A percentile compares a stretch with the other conserved stretches of the same genome.
Conservation (phyloP, 2,797 vertebrate genomes). For the Nasua narica region DNA sequence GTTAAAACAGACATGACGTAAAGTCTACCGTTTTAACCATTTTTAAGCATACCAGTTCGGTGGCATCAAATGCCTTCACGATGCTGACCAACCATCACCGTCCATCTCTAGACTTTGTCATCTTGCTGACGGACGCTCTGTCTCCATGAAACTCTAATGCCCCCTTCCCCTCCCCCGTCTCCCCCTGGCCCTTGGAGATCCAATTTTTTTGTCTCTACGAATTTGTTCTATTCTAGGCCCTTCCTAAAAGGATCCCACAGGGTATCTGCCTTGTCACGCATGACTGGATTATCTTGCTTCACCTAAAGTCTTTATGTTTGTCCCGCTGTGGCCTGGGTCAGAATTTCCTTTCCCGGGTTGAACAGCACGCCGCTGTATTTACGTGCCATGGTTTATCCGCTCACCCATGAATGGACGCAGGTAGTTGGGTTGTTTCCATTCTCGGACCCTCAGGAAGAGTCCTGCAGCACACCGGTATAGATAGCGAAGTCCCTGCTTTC, state of each 20-base stretch:
- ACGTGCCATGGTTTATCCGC: rapidly evolving
- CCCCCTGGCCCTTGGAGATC: background rate
- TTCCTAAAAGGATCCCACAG: background rate
- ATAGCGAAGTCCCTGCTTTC: background rate
- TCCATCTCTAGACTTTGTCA: background rate
- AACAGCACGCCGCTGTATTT: background rate
- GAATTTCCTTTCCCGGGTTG: background rate
- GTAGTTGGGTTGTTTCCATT: background rate
- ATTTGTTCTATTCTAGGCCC: background rate
- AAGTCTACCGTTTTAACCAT: background rate
- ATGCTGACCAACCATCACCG: background rate
- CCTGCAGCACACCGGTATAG: background rate
- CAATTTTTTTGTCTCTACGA: background rate
- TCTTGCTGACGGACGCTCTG: background rate
- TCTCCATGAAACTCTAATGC: background rate
- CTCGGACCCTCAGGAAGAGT: background rate
- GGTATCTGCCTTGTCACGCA: background rate
- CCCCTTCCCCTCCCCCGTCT: rapidly evolving
- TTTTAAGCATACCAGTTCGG: background rate
- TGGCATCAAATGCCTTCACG: background rate
- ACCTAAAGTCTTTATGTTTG: background rate
- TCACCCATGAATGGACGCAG: background rate
- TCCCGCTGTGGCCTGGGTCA: background rate
- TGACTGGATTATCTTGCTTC: background rate
- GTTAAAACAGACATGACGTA: background rate